Base-by-base conservation (phyloP, 1,140 invertebrate genomes). In the Aporrectodea caliginosa region DNA sequence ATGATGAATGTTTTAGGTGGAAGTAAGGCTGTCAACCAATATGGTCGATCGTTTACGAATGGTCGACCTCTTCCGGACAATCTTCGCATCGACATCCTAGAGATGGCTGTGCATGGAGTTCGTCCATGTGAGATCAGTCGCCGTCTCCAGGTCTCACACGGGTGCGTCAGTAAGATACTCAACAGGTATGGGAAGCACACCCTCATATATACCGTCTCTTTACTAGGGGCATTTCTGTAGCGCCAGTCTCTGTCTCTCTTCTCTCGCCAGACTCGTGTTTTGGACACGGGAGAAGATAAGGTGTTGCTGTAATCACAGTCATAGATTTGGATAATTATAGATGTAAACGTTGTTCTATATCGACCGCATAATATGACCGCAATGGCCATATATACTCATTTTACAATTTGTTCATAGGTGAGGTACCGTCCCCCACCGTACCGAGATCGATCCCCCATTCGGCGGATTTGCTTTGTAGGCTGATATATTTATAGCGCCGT, bases 161-260 rank as follows among this genome's bases (percentile, higher is more conserved):
- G 96, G 35, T 98, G 96, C 89, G 96, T 98, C 0, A 95, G 94
- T 81, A 98, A 98, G 89, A 98, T 98, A 86, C 95, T 95, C 32
- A 91, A 95, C 80, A 95, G 96, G 78, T 92, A 22, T 22, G 29
- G 35, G n/a, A 6, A 58, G 43, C 43, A 58, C 43, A 58, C 43
- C 6, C 43, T n/a, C n/a, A n/a, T n/a, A n/a, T n/a, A n/a, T n/a
- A n/a, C n/a, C n/a, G n/a, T n/a, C n/a, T n/a, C n/a, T n/a, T n/a
- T n/a, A n/a, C n/a, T n/a, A n/a, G n/a, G n/a, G n/a, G n/a, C n/a
- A n/a, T n/a, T n/a, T n/a, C n/a, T n/a, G n/a, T n/a, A n/a, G n/a
- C n/a, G n/a, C n/a, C n/a, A n/a, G n/a, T n/a, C n/a, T n/a, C n/a
- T n/a, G n/a, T n/a, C n/a, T n/a, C n/a, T n/a, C n/a, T n/a, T n/a